phyloP scores from a whole-genome alignment of 2,888 invertebrate species.

The Noctuana brunneofusca region DNA sequence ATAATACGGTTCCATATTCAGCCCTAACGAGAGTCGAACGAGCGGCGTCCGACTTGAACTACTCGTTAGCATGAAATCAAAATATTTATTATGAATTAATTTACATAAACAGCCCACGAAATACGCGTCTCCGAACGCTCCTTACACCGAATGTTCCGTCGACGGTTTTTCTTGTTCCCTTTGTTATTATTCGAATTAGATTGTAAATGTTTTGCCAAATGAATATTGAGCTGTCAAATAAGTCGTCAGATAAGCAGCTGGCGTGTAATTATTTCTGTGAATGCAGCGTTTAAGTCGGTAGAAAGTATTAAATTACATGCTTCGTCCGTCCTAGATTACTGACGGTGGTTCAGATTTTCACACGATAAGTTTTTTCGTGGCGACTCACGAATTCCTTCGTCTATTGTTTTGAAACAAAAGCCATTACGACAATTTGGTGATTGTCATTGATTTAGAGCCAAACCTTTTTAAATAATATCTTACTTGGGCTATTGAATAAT shows the following conservation, averaged over 20 bases:
- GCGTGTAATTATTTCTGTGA: slow-evolving; percentile 71
- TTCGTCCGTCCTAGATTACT: slow-evolving; percentile 54
- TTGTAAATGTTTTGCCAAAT: slow-evolving; percentile 56
- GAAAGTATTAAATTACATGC: slow-evolving; percentile 76
- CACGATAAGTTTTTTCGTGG: slow-evolving; percentile 65
- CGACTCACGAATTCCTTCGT: slow-evolving; percentile 58
- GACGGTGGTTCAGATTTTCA: slow-evolving; percentile 56
- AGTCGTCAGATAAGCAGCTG: slow-evolving; percentile 60
- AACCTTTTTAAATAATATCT: slow-evolving; percentile 32
- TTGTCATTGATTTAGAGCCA: slow-evolving; percentile 32
- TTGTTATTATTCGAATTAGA: slow-evolving; percentile 31
- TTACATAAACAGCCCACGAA: slow-evolving; percentile 70
- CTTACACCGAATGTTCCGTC: slow-evolving; percentile 42
- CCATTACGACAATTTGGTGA: slow-evolving; percentile 33
- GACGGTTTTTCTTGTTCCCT: slow-evolving; percentile 28
- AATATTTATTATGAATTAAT: slow-evolving; percentile 80
- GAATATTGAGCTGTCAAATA: slow-evolving; percentile 72
- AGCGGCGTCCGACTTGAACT: slow-evolving; percentile 63
- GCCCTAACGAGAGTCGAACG: slow-evolving; percentile 69
- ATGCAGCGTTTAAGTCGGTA: slow-evolving; percentile 60
- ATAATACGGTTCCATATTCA: slow-evolving; percentile 67
- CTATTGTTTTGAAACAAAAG: slow-evolving; percentile 60
- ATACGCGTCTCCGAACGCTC: slow-evolving; percentile 59
- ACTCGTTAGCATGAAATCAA: slow-evolving; percentile 76
- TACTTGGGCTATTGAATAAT: slow-evolving; percentile 26